These are phyloP conservation scores for Rhagonycha lutea DNA, from an alignment of 2,888 invertebrate species.

Conservation along the genomic window DNA sequence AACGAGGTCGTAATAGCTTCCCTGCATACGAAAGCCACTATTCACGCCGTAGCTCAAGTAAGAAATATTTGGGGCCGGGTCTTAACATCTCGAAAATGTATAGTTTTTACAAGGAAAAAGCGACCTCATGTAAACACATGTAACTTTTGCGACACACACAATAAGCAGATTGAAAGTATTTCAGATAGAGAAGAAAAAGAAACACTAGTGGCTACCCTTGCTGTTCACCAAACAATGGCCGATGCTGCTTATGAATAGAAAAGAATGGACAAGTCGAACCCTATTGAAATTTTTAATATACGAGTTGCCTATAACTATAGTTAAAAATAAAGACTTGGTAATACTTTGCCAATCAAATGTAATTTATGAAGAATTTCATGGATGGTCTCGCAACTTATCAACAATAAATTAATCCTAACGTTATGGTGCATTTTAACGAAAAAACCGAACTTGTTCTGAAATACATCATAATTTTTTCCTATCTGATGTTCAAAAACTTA, in stretches of 20 bases:
- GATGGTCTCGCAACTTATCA: too few species aligned
- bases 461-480: too few species aligned
- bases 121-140: not conserved
- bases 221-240: not conserved
- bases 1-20: not conserved
- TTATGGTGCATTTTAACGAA: too few species aligned
- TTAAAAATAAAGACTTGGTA: too few species aligned
- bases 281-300: too few species aligned
- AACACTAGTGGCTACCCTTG: not conserved
- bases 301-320: too few species aligned
- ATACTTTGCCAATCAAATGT: too few species aligned
- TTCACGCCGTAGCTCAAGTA: not conserved
- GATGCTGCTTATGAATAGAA: not conserved
- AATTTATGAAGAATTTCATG: too few species aligned
- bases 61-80: not conserved
- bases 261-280: too few species aligned
- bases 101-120: not conserved
- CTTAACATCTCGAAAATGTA: not conserved
- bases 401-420: too few species aligned
- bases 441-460: too few species aligned
- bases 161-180: not conserved
- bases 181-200: not conserved
- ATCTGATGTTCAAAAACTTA: too few species aligned
- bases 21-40: not conserved
- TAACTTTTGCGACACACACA: not conserved